Conservation (phyloP, 2,888 invertebrate genomes). For the Diaprepes abbreviatus region DNA sequence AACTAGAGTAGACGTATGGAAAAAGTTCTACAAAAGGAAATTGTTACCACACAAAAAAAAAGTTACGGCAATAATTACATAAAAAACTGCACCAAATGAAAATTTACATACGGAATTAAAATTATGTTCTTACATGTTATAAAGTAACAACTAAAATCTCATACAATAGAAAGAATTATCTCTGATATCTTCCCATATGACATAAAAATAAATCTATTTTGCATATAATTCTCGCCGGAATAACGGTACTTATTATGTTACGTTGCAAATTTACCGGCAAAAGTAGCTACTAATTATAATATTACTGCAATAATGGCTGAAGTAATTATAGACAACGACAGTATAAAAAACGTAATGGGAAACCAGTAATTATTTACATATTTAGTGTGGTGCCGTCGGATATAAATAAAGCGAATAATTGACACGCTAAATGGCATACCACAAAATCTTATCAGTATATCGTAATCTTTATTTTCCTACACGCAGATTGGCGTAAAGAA, state of each 20-base stretch:
- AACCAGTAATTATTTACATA: conserved; percentile 17
- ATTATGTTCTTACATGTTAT: too few species aligned
- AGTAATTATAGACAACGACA: conserved; percentile 28
- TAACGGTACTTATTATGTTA: conserved; percentile 26
- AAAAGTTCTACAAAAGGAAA: too few species aligned
- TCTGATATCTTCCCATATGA: too few species aligned
- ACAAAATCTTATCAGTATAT: neutral
- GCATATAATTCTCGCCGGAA: conserved; percentile 31
- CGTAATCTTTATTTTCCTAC: neutral
- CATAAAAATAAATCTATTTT: conserved; percentile 24
- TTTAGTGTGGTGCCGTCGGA: conserved; percentile 8
- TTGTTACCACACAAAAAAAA: too few species aligned
- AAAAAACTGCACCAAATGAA: too few species aligned
- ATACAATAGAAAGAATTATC: too few species aligned
- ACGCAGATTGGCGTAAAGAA: neutral
- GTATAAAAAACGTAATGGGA: conserved; percentile 18
- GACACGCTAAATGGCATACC: neutral
- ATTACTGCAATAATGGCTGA: conserved; percentile 26
- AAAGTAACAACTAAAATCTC: too few species aligned
- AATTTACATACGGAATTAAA: too few species aligned
- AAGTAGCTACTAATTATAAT: conserved; percentile 32
- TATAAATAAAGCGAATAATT: conserved; percentile 26
- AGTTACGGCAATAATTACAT: too few species aligned
- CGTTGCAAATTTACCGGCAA: conserved; percentile 26
- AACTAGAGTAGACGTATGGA: too few species aligned